These are phyloP conservation scores for Mus spretus DNA, from an alignment of 2,797 vertebrate species.

Conservation along the genomic window DNA sequence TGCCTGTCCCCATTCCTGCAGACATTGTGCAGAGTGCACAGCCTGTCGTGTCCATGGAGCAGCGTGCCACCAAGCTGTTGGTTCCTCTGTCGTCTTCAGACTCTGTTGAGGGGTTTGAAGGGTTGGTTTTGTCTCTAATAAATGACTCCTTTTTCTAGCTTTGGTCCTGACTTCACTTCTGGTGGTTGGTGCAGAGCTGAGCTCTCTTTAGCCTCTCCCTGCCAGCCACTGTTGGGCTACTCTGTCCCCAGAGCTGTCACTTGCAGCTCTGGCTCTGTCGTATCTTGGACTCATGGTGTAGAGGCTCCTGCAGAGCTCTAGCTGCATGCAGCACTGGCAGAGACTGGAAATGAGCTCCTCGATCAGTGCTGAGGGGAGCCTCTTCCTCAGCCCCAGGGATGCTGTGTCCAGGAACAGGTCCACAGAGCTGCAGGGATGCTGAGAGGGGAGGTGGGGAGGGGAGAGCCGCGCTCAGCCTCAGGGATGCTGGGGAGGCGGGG, in stretches of 20 bases:
- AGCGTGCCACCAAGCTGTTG: fast-evolving
- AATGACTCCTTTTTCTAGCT: slow-evolving; percentile 72
- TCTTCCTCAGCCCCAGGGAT: neutral
- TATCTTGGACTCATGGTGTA: neutral
- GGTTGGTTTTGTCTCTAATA: slow-evolving; percentile 52
- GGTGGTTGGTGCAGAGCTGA: neutral
- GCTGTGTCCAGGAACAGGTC: too few relatives aligned
- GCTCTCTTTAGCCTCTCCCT: neutral
- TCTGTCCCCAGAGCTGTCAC: neutral
- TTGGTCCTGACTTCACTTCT: slow-evolving; percentile 57
- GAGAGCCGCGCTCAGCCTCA: too few relatives aligned
- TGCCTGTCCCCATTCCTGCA: neutral
- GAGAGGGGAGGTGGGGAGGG: neutral
- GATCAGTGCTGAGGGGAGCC: too few relatives aligned
- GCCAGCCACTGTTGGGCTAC: neutral
- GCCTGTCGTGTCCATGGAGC: fast-evolving
- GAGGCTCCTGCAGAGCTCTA: neutral
- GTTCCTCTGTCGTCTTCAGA: neutral
- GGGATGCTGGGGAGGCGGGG: too few relatives aligned
- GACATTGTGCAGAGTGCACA: fast-evolving
- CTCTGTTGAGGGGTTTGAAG: slow-evolving; percentile 46
- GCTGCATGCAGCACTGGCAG: neutral
- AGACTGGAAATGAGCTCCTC: fast-evolving
- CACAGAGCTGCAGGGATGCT: neutral
- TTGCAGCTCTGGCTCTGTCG: neutral